These are phyloP conservation scores for Stictocephala bisonia DNA, from an alignment of 2,888 invertebrate genomes.

Conservation along the genomic window DNA sequence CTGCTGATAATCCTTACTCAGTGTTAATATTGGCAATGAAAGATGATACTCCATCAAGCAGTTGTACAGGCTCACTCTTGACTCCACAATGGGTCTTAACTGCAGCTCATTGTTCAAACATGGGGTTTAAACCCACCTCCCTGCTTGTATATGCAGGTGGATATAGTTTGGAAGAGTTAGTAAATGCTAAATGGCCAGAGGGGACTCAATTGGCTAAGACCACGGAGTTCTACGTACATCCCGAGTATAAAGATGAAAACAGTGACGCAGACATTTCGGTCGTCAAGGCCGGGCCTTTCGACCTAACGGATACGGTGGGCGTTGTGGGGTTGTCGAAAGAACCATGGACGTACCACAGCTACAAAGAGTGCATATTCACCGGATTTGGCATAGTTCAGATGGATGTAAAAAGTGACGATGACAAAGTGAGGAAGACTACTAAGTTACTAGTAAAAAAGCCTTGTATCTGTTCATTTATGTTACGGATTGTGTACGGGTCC, in stretches of 20 bases:
- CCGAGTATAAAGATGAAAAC: not conserved
- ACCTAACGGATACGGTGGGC: not conserved
- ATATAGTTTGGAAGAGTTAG: not conserved
- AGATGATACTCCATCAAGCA: not conserved
- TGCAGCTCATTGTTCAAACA: not conserved
- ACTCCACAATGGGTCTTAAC: conserved; percentile 11
- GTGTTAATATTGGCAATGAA: not conserved
- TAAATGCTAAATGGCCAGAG: not conserved
- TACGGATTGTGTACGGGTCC: not conserved
- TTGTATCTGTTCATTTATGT: not conserved
- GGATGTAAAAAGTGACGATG: not conserved
- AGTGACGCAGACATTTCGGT: too few relatives aligned
- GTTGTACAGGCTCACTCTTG: not conserved
- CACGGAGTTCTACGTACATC: not conserved
- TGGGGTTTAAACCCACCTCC: too few relatives aligned
- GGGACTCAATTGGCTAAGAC: not conserved
- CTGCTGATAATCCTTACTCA: not conserved
- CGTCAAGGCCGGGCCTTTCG: too few relatives aligned
- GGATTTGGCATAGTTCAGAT: conserved; percentile 20
- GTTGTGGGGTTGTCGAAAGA: not conserved
- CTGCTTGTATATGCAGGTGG: conserved; percentile 7
- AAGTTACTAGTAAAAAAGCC: not conserved
- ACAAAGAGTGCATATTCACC: not conserved
- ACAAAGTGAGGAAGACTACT: not conserved
- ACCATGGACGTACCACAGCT: conserved; percentile 12